Conservation (phyloP, 2,888 invertebrate species). For the Emmelina monodactyla region DNA sequence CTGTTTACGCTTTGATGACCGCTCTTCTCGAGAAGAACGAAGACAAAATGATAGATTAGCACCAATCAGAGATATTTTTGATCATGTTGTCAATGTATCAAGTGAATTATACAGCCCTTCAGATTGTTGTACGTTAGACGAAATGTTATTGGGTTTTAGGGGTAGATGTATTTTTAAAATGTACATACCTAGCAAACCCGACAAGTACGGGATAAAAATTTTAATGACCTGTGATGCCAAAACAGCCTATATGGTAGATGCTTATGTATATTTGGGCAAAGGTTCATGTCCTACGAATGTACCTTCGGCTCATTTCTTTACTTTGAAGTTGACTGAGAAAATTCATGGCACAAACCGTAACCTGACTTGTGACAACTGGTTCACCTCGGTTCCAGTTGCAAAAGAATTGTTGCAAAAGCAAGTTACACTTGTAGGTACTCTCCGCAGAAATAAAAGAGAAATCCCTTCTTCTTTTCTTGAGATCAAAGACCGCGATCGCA, state of each 20-base stretch:
- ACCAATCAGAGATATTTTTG: constrained; percentile 8
- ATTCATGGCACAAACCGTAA: constrained; percentile 8
- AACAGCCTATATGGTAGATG: constrained; percentile 4
- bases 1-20: constrained; percentile 12
- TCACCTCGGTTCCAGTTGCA: constrained; percentile 8
- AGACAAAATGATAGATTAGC: constrained; percentile 2
- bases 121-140: constrained; percentile 6
- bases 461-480: constrained; percentile 8
- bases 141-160: constrained; percentile 7
- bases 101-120: constrained; percentile 8
- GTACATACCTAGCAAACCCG: constrained; percentile 4
- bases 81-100: constrained; percentile 6
- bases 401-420: constrained; percentile 8
- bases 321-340: constrained; percentile 3
- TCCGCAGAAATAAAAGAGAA: constrained; percentile 9
- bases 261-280: constrained; percentile 4
- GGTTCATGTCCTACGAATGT: constrained; percentile 6
- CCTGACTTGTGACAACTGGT: constrained; percentile 8
- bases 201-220: constrained; percentile 2
- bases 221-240: constrained; percentile 4
- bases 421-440: constrained; percentile 8
- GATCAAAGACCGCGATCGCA: constrained; percentile 7
- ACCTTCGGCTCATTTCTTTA: constrained; percentile 7
- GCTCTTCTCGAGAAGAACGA: constrained; percentile 9
- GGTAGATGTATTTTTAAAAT: background rate